A percentile compares a stretch with the other conserved stretches of the same genome.
Evolutionary conservation across 2,797 vertebrate genomes (phyloP).

Genomic region (Rhynchonycteris naso): DNA sequence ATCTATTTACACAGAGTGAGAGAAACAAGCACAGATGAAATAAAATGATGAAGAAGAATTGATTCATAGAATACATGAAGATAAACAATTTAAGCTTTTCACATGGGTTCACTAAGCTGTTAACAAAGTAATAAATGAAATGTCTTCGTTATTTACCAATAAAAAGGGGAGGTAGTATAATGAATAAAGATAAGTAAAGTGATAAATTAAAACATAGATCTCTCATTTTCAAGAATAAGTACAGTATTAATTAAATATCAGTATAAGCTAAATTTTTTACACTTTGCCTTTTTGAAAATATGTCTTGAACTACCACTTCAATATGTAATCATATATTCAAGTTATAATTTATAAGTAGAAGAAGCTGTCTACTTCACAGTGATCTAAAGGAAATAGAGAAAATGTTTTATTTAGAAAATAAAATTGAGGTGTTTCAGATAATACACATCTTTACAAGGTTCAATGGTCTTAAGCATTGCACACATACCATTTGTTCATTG

Average conservation of each 20-base stretch:
- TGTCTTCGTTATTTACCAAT: background rate
- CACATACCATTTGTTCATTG: background rate
- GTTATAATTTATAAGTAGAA: background rate
- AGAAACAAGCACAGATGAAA: background rate
- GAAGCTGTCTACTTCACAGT: background rate
- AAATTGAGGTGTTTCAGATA: background rate
- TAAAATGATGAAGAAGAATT: background rate
- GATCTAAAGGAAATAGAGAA: background rate
- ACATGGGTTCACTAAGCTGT: background rate
- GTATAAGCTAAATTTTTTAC: background rate
- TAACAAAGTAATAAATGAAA: background rate
- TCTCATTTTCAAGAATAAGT: background rate
- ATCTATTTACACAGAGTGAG: constrained; percentile 66
- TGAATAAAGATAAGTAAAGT: background rate
- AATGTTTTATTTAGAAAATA: background rate
- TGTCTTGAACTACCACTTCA: background rate
- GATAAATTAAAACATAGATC: background rate
- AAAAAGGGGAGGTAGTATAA: background rate
- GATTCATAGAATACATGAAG: fast-evolving
- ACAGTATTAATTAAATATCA: background rate
- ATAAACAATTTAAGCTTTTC: background rate
- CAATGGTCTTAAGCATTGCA: background rate
- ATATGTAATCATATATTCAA: background rate
- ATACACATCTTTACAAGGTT: background rate
- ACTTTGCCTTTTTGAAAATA: background rate